A percentile compares a stretch with the other conserved stretches of the same genome.
These are phyloP conservation scores for Campoplex nolae DNA, from an alignment of 2,888 invertebrate species.

Conservation along the genomic window DNA sequence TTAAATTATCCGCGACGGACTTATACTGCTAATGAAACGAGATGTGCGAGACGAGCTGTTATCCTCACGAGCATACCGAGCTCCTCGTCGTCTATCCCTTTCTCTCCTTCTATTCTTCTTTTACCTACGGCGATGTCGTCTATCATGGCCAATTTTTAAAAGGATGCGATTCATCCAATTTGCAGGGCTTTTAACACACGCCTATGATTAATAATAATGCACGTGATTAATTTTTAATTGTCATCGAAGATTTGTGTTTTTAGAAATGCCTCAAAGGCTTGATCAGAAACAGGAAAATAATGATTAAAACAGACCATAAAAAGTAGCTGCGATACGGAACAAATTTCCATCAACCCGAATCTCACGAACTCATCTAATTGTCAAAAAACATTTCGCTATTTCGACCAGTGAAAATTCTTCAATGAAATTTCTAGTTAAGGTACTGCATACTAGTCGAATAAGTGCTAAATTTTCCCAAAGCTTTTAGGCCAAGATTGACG, in stretches of 20 bases:
- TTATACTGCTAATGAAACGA: slow-evolving; percentile 70
- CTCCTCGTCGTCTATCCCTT: slow-evolving; percentile 12
- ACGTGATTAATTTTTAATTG: slow-evolving; percentile 60
- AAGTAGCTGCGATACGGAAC: too few relatives aligned
- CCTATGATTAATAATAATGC: slow-evolving; percentile 55
- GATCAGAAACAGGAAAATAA: background rate
- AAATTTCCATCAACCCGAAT: too few relatives aligned
- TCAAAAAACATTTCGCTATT: background rate
- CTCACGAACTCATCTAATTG: background rate
- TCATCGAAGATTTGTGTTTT: background rate
- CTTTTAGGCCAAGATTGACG: too few relatives aligned
- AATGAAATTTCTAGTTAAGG: too few relatives aligned
- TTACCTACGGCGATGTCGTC: slow-evolving; percentile 28
- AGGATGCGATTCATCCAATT: slow-evolving; percentile 56
- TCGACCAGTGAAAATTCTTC: background rate
- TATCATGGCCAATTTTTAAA: slow-evolving; percentile 49
- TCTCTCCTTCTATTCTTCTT: slow-evolving; percentile 18
- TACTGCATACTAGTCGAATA: too few relatives aligned
- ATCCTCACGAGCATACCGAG: slow-evolving; percentile 49
- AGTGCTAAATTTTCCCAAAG: too few relatives aligned
- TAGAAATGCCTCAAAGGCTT: background rate
- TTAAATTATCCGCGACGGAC: slow-evolving; percentile 68
- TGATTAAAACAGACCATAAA: too few relatives aligned
- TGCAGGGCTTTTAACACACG: slow-evolving; percentile 43
- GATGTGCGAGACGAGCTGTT: slow-evolving; percentile 57